These are phyloP conservation scores for Pelobates fuscus DNA, from an alignment of 2,113 vertebrate species.

Conservation along the genomic window DNA sequence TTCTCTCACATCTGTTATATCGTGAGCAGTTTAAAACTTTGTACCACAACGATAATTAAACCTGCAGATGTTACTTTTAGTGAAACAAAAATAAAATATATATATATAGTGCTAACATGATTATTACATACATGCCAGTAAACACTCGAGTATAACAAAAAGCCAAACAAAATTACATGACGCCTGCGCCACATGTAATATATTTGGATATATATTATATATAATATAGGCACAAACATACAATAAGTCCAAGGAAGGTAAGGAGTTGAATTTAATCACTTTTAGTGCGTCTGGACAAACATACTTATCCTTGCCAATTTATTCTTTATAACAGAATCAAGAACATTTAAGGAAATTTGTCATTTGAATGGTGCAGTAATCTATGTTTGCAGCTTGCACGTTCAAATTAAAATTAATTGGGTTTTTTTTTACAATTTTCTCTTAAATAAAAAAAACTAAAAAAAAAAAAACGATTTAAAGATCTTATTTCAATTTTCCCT, in stretches of 20 bases:
- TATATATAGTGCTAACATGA: constrained; percentile 56
- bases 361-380: too few relatives aligned
- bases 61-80: constrained; percentile 54
- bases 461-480: too few relatives aligned
- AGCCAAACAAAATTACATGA: constrained; percentile 61
- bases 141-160: constrained; percentile 50
- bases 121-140: constrained; percentile 59
- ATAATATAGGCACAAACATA: constrained; percentile 53
- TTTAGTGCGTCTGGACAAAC: constrained; percentile 1
- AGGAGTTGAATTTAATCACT: constrained; percentile 17
- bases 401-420: too few relatives aligned
- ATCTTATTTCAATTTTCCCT: too few relatives aligned
- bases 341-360: too few relatives aligned
- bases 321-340: neutral
- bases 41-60: constrained; percentile 44
- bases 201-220: constrained; percentile 34
- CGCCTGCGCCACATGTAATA: constrained; percentile 64
- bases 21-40: constrained; percentile 28
- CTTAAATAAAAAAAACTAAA: too few relatives aligned
- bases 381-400: too few relatives aligned
- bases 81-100: constrained; percentile 41
- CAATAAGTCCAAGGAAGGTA: constrained; percentile 48
- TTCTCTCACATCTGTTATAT: constrained; percentile 41
- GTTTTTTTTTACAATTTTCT: too few relatives aligned
- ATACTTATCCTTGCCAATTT: neutral